A percentile compares a stretch with the other conserved stretches of the same genome.
These are phyloP conservation scores for Stenurella melanura DNA, from an alignment of 2,888 invertebrate genomes.

Conservation along the genomic window DNA sequence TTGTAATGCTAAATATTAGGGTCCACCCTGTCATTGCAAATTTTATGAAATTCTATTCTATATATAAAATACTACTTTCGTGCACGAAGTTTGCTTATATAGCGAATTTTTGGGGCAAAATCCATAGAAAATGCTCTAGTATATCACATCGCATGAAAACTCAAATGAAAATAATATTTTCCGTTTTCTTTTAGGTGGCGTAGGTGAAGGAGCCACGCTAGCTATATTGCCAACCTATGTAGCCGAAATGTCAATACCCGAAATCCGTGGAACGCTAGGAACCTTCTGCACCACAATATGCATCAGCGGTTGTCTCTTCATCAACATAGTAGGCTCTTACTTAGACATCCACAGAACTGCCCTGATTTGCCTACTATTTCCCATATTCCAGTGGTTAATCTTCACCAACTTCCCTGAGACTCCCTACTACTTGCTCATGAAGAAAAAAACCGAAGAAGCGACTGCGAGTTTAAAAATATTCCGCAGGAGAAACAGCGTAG, in stretches of 20 bases:
- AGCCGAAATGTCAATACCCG: slow-evolving; percentile 62
- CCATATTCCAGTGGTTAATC: slow-evolving; percentile 59
- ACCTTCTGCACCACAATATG: not conserved
- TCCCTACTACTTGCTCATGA: slow-evolving; percentile 66
- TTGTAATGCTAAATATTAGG: too few relatives aligned
- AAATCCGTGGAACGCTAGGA: slow-evolving; percentile 58
- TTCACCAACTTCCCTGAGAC: slow-evolving; percentile 67
- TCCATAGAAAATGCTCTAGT: too few relatives aligned
- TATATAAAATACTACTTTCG: too few relatives aligned
- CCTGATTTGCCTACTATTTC: slow-evolving; percentile 55
- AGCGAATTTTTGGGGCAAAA: too few relatives aligned
- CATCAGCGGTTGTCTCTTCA: slow-evolving; percentile 40
- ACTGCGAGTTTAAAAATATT: slow-evolving; percentile 59
- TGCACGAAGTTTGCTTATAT: too few relatives aligned
- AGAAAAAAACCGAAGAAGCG: slow-evolving; percentile 58
- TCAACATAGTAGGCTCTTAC: slow-evolving; percentile 63
- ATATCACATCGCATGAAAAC: too few relatives aligned
- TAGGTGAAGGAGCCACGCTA: slow-evolving; percentile 60
- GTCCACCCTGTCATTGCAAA: too few relatives aligned
- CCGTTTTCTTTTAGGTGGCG: slow-evolving; percentile 54
- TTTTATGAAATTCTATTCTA: too few relatives aligned
- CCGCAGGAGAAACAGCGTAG: slow-evolving; percentile 59
- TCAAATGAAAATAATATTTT: too few relatives aligned
- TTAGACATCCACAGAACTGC: slow-evolving; percentile 55
- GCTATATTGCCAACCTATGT: slow-evolving; percentile 62